These are phyloP conservation scores for Xylocampa areola DNA, from an alignment of 2,888 invertebrate genomes.

Conservation along the genomic window DNA sequence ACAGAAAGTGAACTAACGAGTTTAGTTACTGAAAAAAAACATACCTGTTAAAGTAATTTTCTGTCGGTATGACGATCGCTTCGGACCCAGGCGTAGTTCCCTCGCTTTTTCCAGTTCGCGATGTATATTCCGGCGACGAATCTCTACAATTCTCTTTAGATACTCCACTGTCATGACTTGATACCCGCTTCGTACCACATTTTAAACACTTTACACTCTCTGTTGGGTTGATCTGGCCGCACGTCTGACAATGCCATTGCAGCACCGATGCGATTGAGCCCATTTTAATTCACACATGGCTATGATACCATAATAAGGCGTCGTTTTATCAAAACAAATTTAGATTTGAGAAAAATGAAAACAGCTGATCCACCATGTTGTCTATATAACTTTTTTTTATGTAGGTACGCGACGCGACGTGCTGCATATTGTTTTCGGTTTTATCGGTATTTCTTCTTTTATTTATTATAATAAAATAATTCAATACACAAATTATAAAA, in stretches of 20 bases:
- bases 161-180: slow-evolving; percentile 88
- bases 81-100: slow-evolving; percentile 85
- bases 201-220: slow-evolving; percentile 95
- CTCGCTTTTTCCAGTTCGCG: slow-evolving; percentile 82
- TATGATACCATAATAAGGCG: slow-evolving; percentile 87
- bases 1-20: slow-evolving; percentile 76
- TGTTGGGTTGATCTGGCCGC: slow-evolving; percentile 96
- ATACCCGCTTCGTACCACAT: slow-evolving; percentile 93
- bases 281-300: slow-evolving; percentile 92
- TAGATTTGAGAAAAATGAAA: slow-evolving; percentile 82
- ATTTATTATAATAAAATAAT: neutral
- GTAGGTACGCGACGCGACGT: slow-evolving; percentile 43
- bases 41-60: slow-evolving; percentile 84
- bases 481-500: neutral
- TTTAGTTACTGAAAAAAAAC: slow-evolving; percentile 68
- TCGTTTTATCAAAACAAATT: slow-evolving; percentile 85
- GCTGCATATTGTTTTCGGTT: slow-evolving; percentile 34
- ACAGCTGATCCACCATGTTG: slow-evolving; percentile 92
- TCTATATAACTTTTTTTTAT: slow-evolving; percentile 86
- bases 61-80: slow-evolving; percentile 81
- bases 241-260: slow-evolving; percentile 97
- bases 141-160: slow-evolving; percentile 80
- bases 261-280: slow-evolving; percentile 98
- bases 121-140: slow-evolving; percentile 83
- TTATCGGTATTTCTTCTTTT: slow-evolving; percentile 38